Evolutionary conservation across 92 coral and sea anemone genomes (phyloP), one percentile per base, ranked within the genome.

Genomic region (Actinostola sp.): DNA sequence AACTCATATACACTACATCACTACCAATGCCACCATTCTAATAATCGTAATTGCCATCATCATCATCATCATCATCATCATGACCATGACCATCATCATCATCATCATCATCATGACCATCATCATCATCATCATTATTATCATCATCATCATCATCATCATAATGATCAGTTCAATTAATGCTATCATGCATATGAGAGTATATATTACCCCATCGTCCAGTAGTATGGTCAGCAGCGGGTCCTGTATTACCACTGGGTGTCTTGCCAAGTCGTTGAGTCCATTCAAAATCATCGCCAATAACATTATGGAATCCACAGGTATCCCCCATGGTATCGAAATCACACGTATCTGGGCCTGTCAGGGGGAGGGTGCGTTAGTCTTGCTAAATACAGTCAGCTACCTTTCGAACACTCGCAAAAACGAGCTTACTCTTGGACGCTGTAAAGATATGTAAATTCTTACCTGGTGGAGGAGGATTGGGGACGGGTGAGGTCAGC

Each of bases 281-380:
- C 98, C 98, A 93, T 34, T 93, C 86, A 52, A 93, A 93, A 10
- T 79, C 70, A 66, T 93, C 96, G 34, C 77, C 85, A 26, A 31
- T 79, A 14, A 71, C 91, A 63, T 93, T 90, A n/a, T 51, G 61
- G 78, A 80, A 93, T 10, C 93, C 96, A 74, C 98, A 89, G 17
- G 54, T 49, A 27, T 71, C 66, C 3, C 66, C 61, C 64, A 73
- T 83, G 5, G 49, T 72, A 24, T 93, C 98, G 71, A 93, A 93
- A 1, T 91, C 78, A 42, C 97, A 93, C 51, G 86, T 90, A 63
- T 93, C 87, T 8, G 93, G 78, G 16, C 97, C 97, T 87, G 24
- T 34, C 33, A 71, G 19, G 23, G 16, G 19, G 54, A 23, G 54
- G 54, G 54, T 48, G 36, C 14, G 28, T 45, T 28, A 7, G 63